Base-by-base conservation (phyloP, 2,113 vertebrate species). In the Baryphthengus martii region DNA sequence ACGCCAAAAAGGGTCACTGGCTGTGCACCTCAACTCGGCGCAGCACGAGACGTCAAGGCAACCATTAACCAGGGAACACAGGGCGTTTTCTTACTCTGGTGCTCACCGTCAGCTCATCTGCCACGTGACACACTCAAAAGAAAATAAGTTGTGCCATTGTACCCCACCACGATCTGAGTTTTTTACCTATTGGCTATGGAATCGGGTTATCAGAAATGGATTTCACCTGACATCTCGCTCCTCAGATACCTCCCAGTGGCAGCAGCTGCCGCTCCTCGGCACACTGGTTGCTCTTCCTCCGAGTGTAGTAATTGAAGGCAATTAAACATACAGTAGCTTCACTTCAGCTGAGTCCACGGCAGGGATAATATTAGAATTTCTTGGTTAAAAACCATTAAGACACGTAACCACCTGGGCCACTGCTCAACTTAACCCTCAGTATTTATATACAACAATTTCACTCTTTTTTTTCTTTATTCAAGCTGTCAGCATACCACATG, bases 1-100 rank as follows among this genome's bases (percentile, higher is more conserved):
- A 42, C 0, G 1, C 58, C 4, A 1, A 7, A 7, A 55, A 79
- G 14, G 0, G 5, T 17, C 45, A 31, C 33, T 37, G 37, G 44
- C 59, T 56, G 44, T 3, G 12, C 12, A 42, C 9, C 52, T 82
- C 37, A 25, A 10, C 49, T 55, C 31, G 49, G 80, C 61, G 44
- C 16, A 18, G 45, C 13, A 17, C 0, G 3, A 56, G 50, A 50
- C 9, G 4, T 3, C 17, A 11, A 47, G 35, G 24, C 47, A 71
- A 40, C 3, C 13, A 87, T 47, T 68, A 63, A 37, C 17, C 3
- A 50, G 14, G 31, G 61, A 91, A 77, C 31, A 65, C 89, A 70
- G 6, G 17, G 5, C 19, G 17, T 55, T 42, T 52, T 47, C 75
- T 81, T n/a, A 70, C 33, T 70, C 44, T 50, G 16, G 28, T n/a